These are phyloP conservation scores for Mesorhabditis spiculigera DNA, from an alignment of 2,888 invertebrate genomes.

Conservation along the genomic window DNA sequence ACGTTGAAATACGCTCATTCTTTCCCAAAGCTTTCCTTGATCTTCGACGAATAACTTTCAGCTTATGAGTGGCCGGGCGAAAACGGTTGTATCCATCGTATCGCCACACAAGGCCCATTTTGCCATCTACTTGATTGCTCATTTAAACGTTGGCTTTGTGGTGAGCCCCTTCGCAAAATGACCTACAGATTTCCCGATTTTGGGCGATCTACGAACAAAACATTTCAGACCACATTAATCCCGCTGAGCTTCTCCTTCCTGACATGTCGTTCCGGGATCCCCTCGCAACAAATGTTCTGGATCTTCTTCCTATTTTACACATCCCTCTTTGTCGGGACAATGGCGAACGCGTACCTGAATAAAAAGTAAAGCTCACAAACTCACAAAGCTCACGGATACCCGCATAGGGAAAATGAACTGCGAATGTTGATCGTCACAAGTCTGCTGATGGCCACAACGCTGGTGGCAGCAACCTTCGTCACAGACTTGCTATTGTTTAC, in stretches of 20 bases:
- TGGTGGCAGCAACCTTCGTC: neutral
- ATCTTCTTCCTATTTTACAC: slow-evolving; percentile 28
- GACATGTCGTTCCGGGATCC: slow-evolving; percentile 20
- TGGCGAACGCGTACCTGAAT: slow-evolving; percentile 17
- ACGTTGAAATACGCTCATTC: too few relatives aligned
- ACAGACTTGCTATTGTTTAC: slow-evolving; percentile 5
- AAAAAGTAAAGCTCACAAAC: neutral
- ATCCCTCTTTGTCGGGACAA: slow-evolving; percentile 25
- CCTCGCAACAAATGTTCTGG: slow-evolving; percentile 25
- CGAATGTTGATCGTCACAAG: neutral
- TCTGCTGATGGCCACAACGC: neutral
- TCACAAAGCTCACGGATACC: too few relatives aligned
- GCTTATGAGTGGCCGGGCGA: too few relatives aligned
- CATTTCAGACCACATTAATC: slow-evolving; percentile 25
- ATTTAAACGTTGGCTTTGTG: neutral
- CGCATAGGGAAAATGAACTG: neutral
- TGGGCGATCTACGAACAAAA: neutral
- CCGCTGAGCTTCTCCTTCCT: slow-evolving; percentile 25
- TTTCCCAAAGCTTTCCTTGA: neutral
- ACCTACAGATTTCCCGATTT: neutral
- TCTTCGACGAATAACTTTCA: neutral
- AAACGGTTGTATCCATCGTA: too few relatives aligned
- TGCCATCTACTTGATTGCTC: neutral
- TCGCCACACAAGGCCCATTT: neutral
- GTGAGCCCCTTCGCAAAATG: neutral